Conservation (phyloP, 2,113 vertebrate species). For the Antechinus stuartii region DNA sequence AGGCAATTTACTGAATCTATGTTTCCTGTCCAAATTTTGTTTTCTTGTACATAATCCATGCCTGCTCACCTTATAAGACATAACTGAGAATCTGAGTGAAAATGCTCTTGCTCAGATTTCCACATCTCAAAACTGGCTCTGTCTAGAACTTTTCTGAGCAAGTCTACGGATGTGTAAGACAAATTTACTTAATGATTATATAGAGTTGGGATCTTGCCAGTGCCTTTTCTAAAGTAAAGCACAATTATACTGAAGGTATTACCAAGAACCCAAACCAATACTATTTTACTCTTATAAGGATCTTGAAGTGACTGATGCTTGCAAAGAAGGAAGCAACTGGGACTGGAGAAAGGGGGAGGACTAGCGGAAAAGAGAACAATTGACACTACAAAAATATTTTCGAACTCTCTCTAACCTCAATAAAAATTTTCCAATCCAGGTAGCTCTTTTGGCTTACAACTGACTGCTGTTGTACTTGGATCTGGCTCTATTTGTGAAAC, state of each 20-base stretch:
- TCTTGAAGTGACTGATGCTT: background rate
- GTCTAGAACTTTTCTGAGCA: background rate
- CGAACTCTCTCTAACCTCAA: slow-evolving; percentile 45
- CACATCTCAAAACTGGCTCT: background rate
- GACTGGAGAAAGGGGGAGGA: slow-evolving; percentile 12
- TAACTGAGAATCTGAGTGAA: background rate
- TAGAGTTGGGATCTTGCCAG: background rate
- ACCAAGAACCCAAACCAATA: accelerated
- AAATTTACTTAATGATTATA: background rate
- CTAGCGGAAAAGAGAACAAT: background rate
- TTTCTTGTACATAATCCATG: slow-evolving; percentile 60
- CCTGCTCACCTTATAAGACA: background rate
- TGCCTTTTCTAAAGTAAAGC: background rate
- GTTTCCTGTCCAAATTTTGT: slow-evolving; percentile 60
- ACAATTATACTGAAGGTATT: accelerated
- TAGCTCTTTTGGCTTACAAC: slow-evolving; percentile 21
- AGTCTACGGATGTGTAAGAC: slow-evolving; percentile 42
- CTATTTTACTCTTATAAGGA: background rate
- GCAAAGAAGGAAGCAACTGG: background rate
- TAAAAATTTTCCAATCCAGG: slow-evolving; percentile 27
- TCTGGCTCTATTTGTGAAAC: background rate
- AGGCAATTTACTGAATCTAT: slow-evolving; percentile 56
- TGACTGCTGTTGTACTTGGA: slow-evolving; percentile 4
- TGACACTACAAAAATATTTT: background rate
- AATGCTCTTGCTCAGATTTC: slow-evolving; percentile 28